Base-by-base conservation (phyloP, 2,113 vertebrate species). In the Carassius auratus region DNA sequence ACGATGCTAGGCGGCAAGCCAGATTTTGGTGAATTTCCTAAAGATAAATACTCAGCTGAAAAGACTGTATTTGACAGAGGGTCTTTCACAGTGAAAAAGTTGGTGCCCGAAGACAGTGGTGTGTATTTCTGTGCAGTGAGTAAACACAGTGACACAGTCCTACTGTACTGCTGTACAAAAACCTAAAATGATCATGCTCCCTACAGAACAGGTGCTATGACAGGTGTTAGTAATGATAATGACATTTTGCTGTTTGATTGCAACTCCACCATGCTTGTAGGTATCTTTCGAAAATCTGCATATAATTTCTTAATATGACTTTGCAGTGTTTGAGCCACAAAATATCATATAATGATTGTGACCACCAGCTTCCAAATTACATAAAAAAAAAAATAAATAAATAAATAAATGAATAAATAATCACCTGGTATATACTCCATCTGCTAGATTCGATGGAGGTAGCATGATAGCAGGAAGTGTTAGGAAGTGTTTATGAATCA, bases 41-140 rank as follows among this genome's bases (percentile, higher is more conserved):
- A 12, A 12, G 45, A 48, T 0, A 88, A 89, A 81, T 87, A 82
- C 30, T 78, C 55, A 38, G 74, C 57, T 9, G 15, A 10, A 7
- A 87, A 88, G 74, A 38, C 73, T 42, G 23, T 57, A 36, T 23
- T 62, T 33, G 50, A 76, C 21, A 74, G 36, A 7, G 89, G 90
- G 48, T 68, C 62, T 52, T 86, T 91, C 12, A 91, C 84, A 26
- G 85, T 91, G 48, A 86, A 85, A 5, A 59, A 83, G 5, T 38
- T 87, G 82, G 75, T 77, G 62, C 61, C 82, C 48, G 55, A 38
- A 3, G 90, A 91, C 85, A 88, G 59, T 21, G 89, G 69, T 26
- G 21, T 86, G 36, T 92, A 91, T 68, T 90, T 89, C 76, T 91
- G 91, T 68, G 87, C 89, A 62, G 87, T 86, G 10, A 86, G 69